These are phyloP conservation scores for Hycleus cichorii DNA, from an alignment of 1,140 invertebrate species.

Conservation along the genomic window DNA sequence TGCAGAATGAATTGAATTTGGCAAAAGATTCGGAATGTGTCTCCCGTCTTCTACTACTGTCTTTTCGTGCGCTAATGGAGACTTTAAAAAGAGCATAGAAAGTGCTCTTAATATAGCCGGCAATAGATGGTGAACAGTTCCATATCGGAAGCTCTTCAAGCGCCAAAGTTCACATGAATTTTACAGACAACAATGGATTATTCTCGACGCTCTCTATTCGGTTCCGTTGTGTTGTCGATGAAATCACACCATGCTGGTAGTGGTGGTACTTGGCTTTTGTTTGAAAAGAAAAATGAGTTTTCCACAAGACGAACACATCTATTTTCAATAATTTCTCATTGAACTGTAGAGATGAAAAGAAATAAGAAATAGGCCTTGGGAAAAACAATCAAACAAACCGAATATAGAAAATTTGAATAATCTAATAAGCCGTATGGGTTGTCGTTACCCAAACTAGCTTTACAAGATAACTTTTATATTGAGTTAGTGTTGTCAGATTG, in stretches of 20 bases:
- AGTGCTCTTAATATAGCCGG: conserved; percentile 7
- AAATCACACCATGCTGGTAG: not conserved
- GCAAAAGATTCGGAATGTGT: conserved; percentile 9
- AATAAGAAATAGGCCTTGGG: too few relatives aligned
- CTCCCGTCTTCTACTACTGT: too few relatives aligned
- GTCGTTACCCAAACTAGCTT: conserved; percentile 2
- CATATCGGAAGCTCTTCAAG: conserved; percentile 20
- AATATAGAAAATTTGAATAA: conserved; percentile 31
- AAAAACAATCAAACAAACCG: conserved; percentile 19
- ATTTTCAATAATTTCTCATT: too few relatives aligned
- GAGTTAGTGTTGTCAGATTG: conserved; percentile 29
- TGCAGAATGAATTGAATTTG: conserved; percentile 18
- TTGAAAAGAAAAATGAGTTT: too few relatives aligned
- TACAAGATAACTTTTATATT: conserved; percentile 32
- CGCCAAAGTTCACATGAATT: conserved; percentile 24
- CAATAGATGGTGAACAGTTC: not conserved
- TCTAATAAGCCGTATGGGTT: conserved; percentile 17
- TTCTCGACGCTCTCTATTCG: conserved; percentile 12
- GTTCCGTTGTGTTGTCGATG: not conserved
- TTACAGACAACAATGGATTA: conserved; percentile 23
- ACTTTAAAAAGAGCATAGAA: conserved; percentile 4
- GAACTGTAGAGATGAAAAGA: too few relatives aligned
- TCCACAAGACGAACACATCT: too few relatives aligned
- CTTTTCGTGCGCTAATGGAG: conserved; percentile 15
- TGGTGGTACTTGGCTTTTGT: not conserved